Evolutionary conservation across 92 coral and sea anemone species (phyloP).

Genomic region (Meandrina meandrites): DNA sequence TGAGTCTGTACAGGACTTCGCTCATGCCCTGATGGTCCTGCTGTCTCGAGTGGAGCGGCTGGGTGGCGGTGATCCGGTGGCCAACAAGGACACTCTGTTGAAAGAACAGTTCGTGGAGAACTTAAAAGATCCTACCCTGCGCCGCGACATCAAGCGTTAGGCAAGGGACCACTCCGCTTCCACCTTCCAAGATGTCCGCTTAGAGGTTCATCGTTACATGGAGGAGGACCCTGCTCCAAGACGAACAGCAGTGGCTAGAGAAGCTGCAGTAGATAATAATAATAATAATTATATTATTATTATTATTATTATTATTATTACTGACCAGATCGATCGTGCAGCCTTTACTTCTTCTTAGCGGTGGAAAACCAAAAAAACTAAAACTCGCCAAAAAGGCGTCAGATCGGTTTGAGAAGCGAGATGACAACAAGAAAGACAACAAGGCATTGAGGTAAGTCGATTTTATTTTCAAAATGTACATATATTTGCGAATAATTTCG

Average conservation of each 20-base stretch:
- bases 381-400: no score
- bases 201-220: conserved; percentile 23
- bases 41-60: conserved; percentile 45
- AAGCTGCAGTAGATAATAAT: conserved; percentile 8
- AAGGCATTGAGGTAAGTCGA: no score
- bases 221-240: conserved; percentile 21
- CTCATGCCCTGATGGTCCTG: conserved; percentile 60
- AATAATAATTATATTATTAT: no score
- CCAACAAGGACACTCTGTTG: conserved; percentile 26
- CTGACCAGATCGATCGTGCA: no score
- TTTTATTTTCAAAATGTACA: no score
- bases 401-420: no score
- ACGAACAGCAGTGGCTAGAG: conserved; percentile 17
- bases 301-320: no score
- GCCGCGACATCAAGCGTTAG: conserved; percentile 50
- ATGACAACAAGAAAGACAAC: no score
- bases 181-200: conserved; percentile 49
- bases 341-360: no score
- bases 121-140: conserved; percentile 36
- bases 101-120: conserved; percentile 42
- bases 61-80: neutral
- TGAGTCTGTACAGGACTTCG: conserved; percentile 56
- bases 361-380: no score
- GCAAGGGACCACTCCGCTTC: conserved; percentile 45
- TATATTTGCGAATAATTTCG: no score